Percentiles rank a stretch among this genome's conserved stretches.
These are phyloP conservation scores for Harpegnathos saltator DNA, from an alignment of 1,140 invertebrate species.

Conservation along the genomic window DNA sequence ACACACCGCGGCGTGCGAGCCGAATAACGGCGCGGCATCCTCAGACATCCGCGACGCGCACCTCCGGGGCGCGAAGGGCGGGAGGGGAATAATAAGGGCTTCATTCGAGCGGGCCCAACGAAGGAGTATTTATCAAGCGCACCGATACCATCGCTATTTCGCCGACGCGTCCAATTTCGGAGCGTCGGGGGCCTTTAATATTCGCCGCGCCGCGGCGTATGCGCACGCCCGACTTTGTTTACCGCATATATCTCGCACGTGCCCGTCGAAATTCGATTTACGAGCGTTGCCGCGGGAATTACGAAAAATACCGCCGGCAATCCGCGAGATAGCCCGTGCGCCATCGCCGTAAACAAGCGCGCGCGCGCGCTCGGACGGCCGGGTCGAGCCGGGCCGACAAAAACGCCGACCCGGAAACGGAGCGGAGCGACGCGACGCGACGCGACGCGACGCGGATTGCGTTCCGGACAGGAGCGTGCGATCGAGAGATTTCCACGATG, in stretches of 20 bases:
- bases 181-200: slow-evolving; percentile 45
- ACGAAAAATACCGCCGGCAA: slow-evolving; percentile 58
- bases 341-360: slow-evolving; percentile 46
- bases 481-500: slow-evolving; percentile 39
- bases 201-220: slow-evolving; percentile 22
- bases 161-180: slow-evolving; percentile 40
- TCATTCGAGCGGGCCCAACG: slow-evolving; percentile 30
- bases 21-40: background rate
- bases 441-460: slow-evolving; percentile 41
- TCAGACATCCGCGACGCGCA: slow-evolving; percentile 3
- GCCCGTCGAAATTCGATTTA: slow-evolving; percentile 59
- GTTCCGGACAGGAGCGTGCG: background rate
- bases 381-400: slow-evolving; percentile 23
- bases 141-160: slow-evolving; percentile 44
- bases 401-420: slow-evolving; percentile 8
- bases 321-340: slow-evolving; percentile 43
- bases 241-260: slow-evolving; percentile 56
- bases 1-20: too few species aligned
- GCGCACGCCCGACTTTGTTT: slow-evolving; percentile 47
- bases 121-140: slow-evolving; percentile 46
- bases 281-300: slow-evolving; percentile 48
- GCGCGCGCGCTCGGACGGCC: too few species aligned
- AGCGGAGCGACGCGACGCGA: slow-evolving; percentile 25
- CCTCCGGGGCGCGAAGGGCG: too few species aligned
- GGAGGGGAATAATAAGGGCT: background rate